phyloP scores from a whole-genome alignment of 2,797 vertebrate species.

The Otus scops region DNA sequence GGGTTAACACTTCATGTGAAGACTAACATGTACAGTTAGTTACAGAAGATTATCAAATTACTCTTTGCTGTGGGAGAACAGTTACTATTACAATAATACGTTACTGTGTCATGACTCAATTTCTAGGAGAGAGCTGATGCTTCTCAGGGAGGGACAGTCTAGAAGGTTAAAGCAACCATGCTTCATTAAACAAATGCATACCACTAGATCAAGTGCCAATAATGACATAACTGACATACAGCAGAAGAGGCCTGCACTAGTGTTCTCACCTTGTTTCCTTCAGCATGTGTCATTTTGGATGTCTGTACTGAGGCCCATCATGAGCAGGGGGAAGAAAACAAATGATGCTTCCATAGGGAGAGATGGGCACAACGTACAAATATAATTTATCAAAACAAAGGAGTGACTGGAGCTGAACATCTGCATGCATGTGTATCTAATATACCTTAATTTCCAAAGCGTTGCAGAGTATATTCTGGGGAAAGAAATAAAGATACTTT shows the following conservation, averaged over 20 bases:
- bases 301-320: not conserved
- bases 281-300: constrained; percentile 1
- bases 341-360: not conserved
- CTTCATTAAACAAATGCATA: constrained; percentile 71
- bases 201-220: constrained; percentile 71
- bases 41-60: constrained; percentile 34
- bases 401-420: not conserved
- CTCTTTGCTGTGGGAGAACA: constrained; percentile 13
- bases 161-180: constrained; percentile 72
- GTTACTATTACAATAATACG: constrained; percentile 56
- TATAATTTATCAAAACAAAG: constrained; percentile 27
- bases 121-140: constrained; percentile 49
- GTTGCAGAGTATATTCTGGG: not conserved
- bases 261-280: not conserved
- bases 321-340: constrained; percentile 4
- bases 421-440: not conserved
- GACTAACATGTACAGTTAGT: not conserved
- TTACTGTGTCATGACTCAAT: constrained; percentile 65
- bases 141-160: constrained; percentile 58
- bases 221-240: constrained; percentile 54
- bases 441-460: not conserved
- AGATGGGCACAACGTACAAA: not conserved
- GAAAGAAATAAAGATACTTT: not conserved
- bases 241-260: not conserved
- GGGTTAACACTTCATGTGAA: not conserved